Percentiles rank a stretch among this genome's conserved stretches.
These are phyloP conservation scores for Poeciliopsis paucimaculata DNA, from an alignment of 2,797 vertebrate genomes.

Conservation along the genomic window DNA sequence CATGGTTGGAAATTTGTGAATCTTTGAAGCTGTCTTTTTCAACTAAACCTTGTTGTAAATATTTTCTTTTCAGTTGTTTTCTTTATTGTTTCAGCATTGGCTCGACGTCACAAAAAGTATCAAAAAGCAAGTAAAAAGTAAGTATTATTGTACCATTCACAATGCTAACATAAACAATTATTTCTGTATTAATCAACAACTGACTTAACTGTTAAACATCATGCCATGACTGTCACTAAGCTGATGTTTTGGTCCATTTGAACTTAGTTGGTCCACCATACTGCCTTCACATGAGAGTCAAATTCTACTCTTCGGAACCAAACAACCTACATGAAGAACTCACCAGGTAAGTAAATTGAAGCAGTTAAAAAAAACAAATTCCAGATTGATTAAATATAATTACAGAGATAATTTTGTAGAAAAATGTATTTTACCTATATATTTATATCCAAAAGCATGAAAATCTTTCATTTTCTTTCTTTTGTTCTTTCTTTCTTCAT, in stretches of 20 bases:
- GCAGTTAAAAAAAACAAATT: background rate
- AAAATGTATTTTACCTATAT: too few relatives aligned
- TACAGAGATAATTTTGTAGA: too few relatives aligned
- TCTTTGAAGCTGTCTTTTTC: background rate
- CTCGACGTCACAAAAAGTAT: conserved; percentile 97
- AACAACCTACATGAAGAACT: conserved; percentile 98
- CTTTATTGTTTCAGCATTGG: conserved; percentile 88
- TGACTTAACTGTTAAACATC: background rate
- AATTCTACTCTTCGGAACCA: conserved; percentile 98
- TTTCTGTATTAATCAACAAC: background rate
- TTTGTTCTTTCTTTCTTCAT: background rate
- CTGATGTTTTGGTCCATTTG: conserved; percentile 2
- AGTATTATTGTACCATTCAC: conserved; percentile 57
- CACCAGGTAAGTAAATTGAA: conserved; percentile 83
- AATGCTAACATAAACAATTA: background rate
- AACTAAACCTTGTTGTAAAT: background rate
- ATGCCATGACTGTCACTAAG: background rate
- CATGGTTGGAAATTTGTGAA: background rate
- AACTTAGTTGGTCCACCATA: conserved; percentile 93
- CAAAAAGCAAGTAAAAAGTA: conserved; percentile 99
- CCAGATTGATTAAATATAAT: background rate
- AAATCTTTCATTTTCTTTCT: background rate
- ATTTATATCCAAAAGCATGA: background rate
- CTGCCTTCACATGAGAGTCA: conserved; percentile 96
- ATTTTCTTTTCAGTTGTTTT: background rate